phyloP scores from a whole-genome alignment of 2,888 invertebrate genomes.

The Agrochola macilenta region DNA sequence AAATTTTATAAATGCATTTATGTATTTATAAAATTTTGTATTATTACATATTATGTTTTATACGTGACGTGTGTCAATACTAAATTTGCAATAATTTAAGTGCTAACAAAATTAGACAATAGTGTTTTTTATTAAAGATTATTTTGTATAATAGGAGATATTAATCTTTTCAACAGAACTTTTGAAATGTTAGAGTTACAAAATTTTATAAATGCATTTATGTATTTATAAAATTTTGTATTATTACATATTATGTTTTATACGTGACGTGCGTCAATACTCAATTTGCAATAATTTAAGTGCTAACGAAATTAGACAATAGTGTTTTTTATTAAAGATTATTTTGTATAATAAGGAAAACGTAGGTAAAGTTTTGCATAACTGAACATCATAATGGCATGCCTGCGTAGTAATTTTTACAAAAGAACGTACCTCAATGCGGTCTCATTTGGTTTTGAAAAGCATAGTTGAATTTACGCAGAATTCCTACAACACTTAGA shows the following conservation, averaged over 20 bases:
- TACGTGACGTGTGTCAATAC: background rate
- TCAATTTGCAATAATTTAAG: conserved; percentile 7
- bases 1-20: no score
- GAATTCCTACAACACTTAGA: conserved; percentile 33
- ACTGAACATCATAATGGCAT: conserved; percentile 46
- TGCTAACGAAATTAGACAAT: conserved; percentile 24
- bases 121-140: background rate
- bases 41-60: background rate
- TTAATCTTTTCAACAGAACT: no score
- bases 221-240: background rate
- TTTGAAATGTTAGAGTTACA: no score
- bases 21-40: background rate
- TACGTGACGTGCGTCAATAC: background rate
- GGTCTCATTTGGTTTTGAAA: conserved; percentile 55
- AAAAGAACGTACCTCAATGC: conserved; percentile 54
- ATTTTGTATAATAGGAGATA: conserved; percentile 27
- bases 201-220: no score
- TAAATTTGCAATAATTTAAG: conserved; percentile 7
- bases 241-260: background rate
- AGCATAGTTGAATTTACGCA: conserved; percentile 45
- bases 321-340: background rate
- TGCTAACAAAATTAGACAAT: conserved; percentile 25
- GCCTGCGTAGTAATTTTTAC: conserved; percentile 34
- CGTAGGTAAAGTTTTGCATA: conserved; percentile 44
- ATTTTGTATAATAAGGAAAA: conserved; percentile 33